These are phyloP conservation scores for Sphaerodactylus townsendi DNA, from an alignment of 2,113 vertebrate genomes.

Conservation along the genomic window DNA sequence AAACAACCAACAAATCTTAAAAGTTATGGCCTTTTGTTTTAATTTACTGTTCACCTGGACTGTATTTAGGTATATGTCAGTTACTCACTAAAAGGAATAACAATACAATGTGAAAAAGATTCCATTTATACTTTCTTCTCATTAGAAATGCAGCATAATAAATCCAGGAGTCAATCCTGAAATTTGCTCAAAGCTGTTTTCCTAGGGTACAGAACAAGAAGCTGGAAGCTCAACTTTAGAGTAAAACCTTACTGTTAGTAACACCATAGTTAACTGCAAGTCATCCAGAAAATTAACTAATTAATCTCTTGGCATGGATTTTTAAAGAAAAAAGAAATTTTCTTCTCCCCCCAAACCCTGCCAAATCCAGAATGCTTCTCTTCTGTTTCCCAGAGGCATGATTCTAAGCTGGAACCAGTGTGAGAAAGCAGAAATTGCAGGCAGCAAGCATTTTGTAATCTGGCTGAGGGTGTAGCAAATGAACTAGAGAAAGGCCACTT, in stretches of 20 bases:
- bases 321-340: constrained; percentile 32
- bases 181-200: constrained; percentile 22
- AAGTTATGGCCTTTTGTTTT: neutral
- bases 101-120: neutral
- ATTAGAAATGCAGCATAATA: neutral
- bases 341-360: constrained; percentile 26
- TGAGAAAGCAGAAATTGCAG: neutral
- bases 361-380: neutral
- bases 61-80: neutral
- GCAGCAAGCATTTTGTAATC: accelerated
- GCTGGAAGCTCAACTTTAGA: constrained; percentile 15
- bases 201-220: constrained; percentile 37
- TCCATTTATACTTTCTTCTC: accelerated
- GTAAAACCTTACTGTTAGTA: constrained; percentile 48
- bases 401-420: constrained; percentile 2
- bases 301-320: constrained; percentile 47
- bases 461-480: neutral
- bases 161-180: neutral
- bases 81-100: neutral
- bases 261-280: constrained; percentile 23
- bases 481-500: neutral
- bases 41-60: neutral
- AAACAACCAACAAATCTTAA: neutral
- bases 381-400: neutral
- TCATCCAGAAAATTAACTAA: constrained; percentile 56